phyloP scores from a whole-genome alignment of 2,113 vertebrate genomes.

The Ochotona curzoniae region DNA sequence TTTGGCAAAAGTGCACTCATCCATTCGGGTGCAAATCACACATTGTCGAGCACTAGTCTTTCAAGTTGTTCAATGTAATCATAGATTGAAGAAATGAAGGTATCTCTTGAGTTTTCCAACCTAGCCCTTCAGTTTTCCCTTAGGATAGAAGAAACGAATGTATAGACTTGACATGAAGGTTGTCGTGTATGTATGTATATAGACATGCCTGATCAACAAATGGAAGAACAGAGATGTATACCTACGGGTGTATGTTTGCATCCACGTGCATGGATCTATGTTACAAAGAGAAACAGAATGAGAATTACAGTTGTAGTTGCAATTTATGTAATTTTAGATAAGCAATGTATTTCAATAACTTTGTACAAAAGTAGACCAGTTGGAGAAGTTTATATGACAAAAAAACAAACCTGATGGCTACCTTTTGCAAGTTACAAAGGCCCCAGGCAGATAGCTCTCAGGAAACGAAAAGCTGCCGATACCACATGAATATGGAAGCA shows the following conservation, averaged over 20 bases:
- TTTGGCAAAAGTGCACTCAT: neutral
- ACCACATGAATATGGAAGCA: neutral
- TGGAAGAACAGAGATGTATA: neutral
- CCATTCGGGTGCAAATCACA: neutral
- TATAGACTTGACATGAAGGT: neutral
- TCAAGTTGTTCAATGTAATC: neutral
- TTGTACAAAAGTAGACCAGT: neutral
- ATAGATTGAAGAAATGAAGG: neutral
- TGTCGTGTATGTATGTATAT: too few relatives aligned
- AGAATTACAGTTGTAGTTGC: neutral
- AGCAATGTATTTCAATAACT: neutral
- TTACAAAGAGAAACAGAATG: neutral
- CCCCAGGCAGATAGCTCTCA: neutral
- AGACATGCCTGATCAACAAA: too few relatives aligned
- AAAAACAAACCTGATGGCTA: neutral
- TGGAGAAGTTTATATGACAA: neutral
- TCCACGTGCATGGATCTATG: neutral
- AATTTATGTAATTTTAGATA: neutral
- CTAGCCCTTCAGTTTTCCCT: neutral
- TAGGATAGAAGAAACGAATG: neutral
- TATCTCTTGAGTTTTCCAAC: neutral
- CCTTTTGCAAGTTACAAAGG: neutral
- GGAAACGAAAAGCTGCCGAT: neutral
- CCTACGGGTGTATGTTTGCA: neutral
- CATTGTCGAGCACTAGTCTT: neutral